These are phyloP conservation scores for Clitarchus hookeri DNA, from an alignment of 2,888 invertebrate species.

Conservation along the genomic window DNA sequence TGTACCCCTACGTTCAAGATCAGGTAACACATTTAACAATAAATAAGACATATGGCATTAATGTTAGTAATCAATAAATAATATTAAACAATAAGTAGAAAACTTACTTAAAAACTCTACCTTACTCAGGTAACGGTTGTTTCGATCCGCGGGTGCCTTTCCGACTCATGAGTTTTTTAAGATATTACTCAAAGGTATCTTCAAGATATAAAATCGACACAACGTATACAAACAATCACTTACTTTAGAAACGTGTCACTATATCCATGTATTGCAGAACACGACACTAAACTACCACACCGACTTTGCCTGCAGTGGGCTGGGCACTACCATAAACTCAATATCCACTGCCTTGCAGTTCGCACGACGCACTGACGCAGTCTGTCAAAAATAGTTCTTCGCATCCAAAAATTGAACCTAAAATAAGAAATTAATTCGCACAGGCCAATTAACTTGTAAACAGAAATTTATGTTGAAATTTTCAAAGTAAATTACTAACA, in stretches of 20 bases:
- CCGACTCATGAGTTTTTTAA: not conserved
- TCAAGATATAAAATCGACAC: not conserved
- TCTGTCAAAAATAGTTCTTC: conserved; percentile 35
- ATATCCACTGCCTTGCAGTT: not conserved
- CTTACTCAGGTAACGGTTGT: not conserved
- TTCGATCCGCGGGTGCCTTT: not conserved
- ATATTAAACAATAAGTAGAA: no score
- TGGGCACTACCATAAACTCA: conserved; percentile 34
- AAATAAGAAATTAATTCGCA: not conserved
- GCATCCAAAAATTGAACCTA: conserved; percentile 22
- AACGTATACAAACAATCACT: not conserved
- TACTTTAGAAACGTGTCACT: conserved; percentile 37
- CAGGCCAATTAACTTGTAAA: not conserved
- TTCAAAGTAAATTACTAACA: no score
- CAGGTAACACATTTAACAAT: no score
- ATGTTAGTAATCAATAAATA: no score
- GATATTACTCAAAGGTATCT: not conserved
- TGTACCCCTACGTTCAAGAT: no score
- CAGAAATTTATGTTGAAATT: not conserved
- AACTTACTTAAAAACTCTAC: no score
- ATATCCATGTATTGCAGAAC: conserved; percentile 39
- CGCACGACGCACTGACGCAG: conserved; percentile 38
- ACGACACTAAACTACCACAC: conserved; percentile 30
- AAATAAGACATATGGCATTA: no score
- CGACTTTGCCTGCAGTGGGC: conserved; percentile 35